These are phyloP conservation scores for Pluvialis apricaria DNA, from an alignment of 2,113 vertebrate species.

Conservation along the genomic window DNA sequence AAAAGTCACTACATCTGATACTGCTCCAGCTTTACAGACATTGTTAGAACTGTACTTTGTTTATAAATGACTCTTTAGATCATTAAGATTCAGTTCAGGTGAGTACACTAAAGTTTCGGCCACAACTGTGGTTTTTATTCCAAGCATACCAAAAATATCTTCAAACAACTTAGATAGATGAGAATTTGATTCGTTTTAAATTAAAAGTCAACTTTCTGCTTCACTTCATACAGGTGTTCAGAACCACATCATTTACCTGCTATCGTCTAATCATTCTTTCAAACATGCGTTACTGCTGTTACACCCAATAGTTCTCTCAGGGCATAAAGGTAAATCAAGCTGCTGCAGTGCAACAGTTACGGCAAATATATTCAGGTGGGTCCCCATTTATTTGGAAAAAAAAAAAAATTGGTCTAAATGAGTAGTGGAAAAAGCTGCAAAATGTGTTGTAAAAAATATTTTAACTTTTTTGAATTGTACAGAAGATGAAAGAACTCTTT, in stretches of 20 bases:
- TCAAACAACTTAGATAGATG: neutral
- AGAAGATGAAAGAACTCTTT: neutral
- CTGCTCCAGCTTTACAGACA: neutral
- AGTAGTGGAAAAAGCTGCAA: neutral
- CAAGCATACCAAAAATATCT: neutral
- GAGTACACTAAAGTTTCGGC: neutral
- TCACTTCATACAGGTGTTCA: neutral
- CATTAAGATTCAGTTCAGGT: neutral
- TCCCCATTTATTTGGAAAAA: accelerated
- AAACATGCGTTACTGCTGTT: neutral
- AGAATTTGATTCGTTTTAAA: neutral
- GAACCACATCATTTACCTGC: neutral
- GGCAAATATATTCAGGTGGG: neutral
- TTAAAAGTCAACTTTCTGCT: neutral
- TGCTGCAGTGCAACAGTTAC: neutral
- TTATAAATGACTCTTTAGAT: neutral
- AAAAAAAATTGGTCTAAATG: neutral
- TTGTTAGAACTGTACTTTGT: neutral
- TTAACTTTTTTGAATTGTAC: neutral
- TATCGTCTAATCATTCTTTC: neutral
- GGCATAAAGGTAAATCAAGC: neutral
- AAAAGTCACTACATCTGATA: neutral
- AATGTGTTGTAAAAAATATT: neutral
- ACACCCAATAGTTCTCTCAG: neutral
- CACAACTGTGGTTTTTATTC: neutral